Conservation (phyloP, 2,113 vertebrate genomes). For the Origma solitaria region DNA sequence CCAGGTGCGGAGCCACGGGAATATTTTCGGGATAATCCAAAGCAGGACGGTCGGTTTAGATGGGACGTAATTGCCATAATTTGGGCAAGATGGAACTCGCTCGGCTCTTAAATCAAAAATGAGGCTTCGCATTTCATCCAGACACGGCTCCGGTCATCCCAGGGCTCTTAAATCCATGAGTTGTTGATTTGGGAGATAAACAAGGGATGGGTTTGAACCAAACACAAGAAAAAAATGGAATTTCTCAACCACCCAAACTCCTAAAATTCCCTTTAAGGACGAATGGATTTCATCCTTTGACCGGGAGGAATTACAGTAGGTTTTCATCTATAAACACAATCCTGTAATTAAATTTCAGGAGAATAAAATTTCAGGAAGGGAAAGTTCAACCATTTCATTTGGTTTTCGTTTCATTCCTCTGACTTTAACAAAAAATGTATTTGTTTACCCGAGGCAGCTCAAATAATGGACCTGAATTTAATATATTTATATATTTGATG, state of each 20-base stretch:
- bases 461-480: background rate
- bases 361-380: background rate
- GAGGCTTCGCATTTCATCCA: background rate
- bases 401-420: background rate
- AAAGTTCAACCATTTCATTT: background rate
- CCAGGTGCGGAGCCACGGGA: background rate
- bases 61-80: background rate
- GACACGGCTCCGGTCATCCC: background rate
- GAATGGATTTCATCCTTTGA: background rate
- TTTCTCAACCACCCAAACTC: background rate
- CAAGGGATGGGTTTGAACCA: background rate
- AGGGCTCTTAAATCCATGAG: background rate
- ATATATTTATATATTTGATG: background rate
- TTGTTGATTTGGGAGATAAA: conserved; percentile 4
- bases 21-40: background rate
- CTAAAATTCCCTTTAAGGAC: background rate
- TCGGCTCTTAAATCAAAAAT: background rate
- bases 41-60: background rate
- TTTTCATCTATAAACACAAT: background rate
- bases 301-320: background rate
- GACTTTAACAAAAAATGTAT: rapidly evolving
- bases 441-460: background rate
- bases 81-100: conserved; percentile 16
- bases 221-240: background rate
- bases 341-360: background rate